Conservation (phyloP, 2,797 vertebrate species). For the Salmo trutta region DNA sequence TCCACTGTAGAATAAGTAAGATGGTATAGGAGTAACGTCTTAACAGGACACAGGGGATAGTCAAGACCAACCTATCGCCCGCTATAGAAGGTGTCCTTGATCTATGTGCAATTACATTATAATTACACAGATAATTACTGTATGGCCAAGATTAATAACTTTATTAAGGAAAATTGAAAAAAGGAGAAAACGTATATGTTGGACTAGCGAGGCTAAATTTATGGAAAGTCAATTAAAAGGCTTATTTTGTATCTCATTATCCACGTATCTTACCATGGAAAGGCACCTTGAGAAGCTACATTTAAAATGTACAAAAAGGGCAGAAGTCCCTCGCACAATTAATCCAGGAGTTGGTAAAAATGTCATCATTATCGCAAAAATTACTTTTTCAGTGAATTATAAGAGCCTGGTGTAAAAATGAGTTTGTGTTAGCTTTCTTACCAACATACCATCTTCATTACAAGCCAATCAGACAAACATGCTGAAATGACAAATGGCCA, state of each 20-base stretch:
- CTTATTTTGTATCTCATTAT: conserved; percentile 82
- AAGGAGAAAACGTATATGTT: conserved; percentile 66
- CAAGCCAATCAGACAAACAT: conserved; percentile 57
- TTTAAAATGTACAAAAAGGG: conserved; percentile 79
- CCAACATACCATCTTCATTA: conserved; percentile 42
- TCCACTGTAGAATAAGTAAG: conserved; percentile 20
- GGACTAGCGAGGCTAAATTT: conserved; percentile 75
- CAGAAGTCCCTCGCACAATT: conserved; percentile 78
- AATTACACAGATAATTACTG: conserved; percentile 84
- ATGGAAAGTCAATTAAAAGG: conserved; percentile 80
- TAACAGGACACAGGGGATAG: conserved; percentile 44
- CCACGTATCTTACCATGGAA: conserved; percentile 80
- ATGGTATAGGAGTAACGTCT: conserved; percentile 38
- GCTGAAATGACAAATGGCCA: not conserved
- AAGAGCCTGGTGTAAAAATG: too few relatives aligned
- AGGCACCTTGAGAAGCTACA: conserved; percentile 82
- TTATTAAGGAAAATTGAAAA: conserved; percentile 80
- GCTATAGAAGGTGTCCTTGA: conserved; percentile 73
- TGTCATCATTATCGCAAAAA: conserved; percentile 56
- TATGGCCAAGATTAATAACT: conserved; percentile 82
- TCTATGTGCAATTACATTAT: conserved; percentile 81
- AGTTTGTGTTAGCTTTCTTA: conserved; percentile 29
- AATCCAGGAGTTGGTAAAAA: conserved; percentile 71
- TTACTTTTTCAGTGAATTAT: too few relatives aligned
- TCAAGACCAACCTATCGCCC: conserved; percentile 44